Percentiles rank a stretch among this genome's conserved stretches.
Conservation (phyloP, 2,113 vertebrate species). For the Channa maculata region DNA sequence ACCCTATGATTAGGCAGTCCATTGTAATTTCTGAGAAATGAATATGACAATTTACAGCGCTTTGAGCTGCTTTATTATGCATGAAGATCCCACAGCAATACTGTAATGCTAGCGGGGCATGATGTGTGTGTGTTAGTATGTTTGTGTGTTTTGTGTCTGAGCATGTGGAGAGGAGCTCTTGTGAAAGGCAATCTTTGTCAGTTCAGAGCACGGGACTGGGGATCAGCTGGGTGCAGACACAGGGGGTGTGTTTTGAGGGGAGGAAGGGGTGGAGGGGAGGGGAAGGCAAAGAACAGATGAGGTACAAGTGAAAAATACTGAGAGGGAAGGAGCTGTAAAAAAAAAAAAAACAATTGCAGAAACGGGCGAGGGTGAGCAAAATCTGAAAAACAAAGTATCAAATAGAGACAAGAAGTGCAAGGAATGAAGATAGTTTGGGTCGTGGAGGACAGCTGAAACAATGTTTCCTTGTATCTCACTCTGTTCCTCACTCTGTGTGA, state of each 20-base stretch:
- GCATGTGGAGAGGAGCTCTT: slow-evolving; percentile 52
- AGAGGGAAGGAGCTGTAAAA: slow-evolving; percentile 15
- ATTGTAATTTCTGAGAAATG: slow-evolving; percentile 60
- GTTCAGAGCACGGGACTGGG: slow-evolving; percentile 56
- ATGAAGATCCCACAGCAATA: slow-evolving; percentile 46
- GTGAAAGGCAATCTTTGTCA: slow-evolving; percentile 82
- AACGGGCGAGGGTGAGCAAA: background rate
- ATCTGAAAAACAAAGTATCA: background rate
- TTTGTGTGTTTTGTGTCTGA: slow-evolving; percentile 21
- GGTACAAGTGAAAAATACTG: slow-evolving; percentile 32
- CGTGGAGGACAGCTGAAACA: too few species aligned
- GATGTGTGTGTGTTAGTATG: slow-evolving; percentile 17
- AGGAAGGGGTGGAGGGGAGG: background rate
- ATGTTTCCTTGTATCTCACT: too few species aligned
- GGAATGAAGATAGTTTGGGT: slow-evolving; percentile 17
- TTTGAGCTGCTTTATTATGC: slow-evolving; percentile 65
- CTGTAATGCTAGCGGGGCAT: slow-evolving; percentile 67
- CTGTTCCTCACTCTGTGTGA: too few species aligned
- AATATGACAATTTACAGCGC: slow-evolving; percentile 56
- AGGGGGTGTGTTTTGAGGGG: slow-evolving; percentile 41
- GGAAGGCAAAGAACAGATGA: slow-evolving; percentile 36
- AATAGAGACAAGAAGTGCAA: background rate
- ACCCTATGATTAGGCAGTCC: slow-evolving; percentile 56
- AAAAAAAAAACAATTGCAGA: slow-evolving; percentile 8
- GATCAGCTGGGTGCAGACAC: slow-evolving; percentile 70